Evolutionary conservation across 1,140 invertebrate genomes (phyloP), one percentile per base, ranked within the genome.

Genomic region (Drosophila trapezifrons): DNA sequence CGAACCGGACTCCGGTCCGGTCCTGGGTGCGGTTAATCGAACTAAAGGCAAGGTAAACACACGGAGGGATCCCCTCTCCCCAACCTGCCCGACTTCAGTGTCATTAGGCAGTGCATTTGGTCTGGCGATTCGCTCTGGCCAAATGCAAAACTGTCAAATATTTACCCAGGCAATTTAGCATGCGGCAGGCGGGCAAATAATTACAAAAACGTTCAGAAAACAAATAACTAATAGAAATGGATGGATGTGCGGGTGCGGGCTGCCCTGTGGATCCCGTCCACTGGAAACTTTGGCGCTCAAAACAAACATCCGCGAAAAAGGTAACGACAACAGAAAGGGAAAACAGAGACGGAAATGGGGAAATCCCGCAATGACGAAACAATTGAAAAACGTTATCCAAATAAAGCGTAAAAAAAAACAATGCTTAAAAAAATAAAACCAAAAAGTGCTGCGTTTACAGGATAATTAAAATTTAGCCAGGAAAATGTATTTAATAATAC

Each of bases 101-200:
- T 77, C 67, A 63, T 63, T 76, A 76, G 57, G 62, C 63, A 45
- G 25, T 74, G 57, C 45, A 45, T 62, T 60, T 40, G 73, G 40
- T 74, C 64, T 63, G 66, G 35, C 69, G 51, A 58, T 59, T 70
- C 74, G 60, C 46, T 69, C 83, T 78, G 57, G 77, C 64, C 80
- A 89, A 87, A 87, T 89, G 80, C 73, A 89, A 84, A 89, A 89
- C 80, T 84, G 85, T 90, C 84, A 84, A 89, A 89, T 89, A 89
- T 89, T 89, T 84, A 80, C 84, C 56, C 70, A 84, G 85, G 80
- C 84, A 89, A 89, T 89, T 89, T 89, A 90, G 84, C 85, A 80
- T 89, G 85, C 85, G 85, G 85, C 84, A 70, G 80, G 78, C 75
- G 77, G 55, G 85, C 85, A 89, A 89, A 89, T 89, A 89, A 89